phyloP scores from a whole-genome alignment of 2,113 vertebrate genomes.

The Grammatotria lemairii region DNA sequence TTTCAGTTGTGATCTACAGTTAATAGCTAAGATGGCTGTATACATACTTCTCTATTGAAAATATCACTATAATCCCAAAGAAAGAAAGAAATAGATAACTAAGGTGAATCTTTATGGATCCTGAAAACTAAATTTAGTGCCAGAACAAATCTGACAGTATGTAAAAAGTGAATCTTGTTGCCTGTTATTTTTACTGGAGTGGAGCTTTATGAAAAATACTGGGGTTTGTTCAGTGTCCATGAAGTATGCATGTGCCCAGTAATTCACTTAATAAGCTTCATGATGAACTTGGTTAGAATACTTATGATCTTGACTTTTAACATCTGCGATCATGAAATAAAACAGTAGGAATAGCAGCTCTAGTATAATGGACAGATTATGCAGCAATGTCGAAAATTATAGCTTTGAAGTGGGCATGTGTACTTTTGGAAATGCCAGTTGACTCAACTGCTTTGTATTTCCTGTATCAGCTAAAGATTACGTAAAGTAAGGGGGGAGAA shows the following conservation, averaged over 20 bases:
- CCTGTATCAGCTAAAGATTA: neutral
- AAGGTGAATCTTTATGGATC: too few relatives aligned
- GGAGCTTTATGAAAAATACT: neutral
- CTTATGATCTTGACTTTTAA: neutral
- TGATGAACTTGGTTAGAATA: neutral
- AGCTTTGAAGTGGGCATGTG: neutral
- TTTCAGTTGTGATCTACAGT: too few relatives aligned
- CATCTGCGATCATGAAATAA: neutral
- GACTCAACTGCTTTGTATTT: neutral
- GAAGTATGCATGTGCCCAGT: neutral
- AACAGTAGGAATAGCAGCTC: neutral
- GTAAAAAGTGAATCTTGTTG: neutral
- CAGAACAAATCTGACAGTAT: neutral
- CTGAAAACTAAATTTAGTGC: neutral
- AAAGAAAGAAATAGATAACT: too few relatives aligned
- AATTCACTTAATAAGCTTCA: neutral
- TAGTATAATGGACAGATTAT: neutral
- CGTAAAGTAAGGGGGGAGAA: neutral
- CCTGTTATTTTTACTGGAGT: neutral
- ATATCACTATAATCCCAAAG: too few relatives aligned
- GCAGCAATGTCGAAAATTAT: neutral
- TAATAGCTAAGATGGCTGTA: too few relatives aligned
- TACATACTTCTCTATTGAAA: too few relatives aligned
- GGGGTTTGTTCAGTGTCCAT: neutral
- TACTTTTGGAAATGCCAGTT: neutral